phyloP scores from a whole-genome alignment of 2,888 invertebrate genomes.

The Ochropacha duplaris region DNA sequence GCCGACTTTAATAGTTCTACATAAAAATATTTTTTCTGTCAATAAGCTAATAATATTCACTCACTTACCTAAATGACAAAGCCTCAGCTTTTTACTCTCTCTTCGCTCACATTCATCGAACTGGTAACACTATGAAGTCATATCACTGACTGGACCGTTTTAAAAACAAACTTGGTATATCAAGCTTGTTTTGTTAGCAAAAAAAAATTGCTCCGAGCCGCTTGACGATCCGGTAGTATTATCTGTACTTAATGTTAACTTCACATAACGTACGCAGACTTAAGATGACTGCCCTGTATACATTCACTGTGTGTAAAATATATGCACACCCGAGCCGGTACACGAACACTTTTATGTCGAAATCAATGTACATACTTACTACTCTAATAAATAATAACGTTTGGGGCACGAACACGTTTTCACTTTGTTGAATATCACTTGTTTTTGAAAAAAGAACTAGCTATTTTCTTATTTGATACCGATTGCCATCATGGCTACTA shows the following conservation, averaged over 20 bases:
- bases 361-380: background rate
- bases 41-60: background rate
- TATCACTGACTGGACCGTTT: background rate
- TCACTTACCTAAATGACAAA: background rate
- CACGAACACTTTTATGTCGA: background rate
- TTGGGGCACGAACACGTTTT: background rate
- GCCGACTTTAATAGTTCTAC: background rate
- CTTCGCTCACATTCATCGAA: background rate
- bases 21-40: background rate
- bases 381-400: background rate
- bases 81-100: background rate
- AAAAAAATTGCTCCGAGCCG: background rate
- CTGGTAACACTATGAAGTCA: background rate
- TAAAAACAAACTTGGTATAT: background rate
- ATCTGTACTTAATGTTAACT: background rate
- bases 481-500: background rate
- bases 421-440: background rate
- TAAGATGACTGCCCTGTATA: constrained; percentile 10
- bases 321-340: background rate
- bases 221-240: background rate
- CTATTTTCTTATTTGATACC: background rate
- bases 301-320: constrained; percentile 5
- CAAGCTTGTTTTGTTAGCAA: background rate
- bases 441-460: background rate
- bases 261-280: constrained; percentile 6